Conservation (phyloP, 1,140 invertebrate species). For the Drosophila grimshawi region DNA sequence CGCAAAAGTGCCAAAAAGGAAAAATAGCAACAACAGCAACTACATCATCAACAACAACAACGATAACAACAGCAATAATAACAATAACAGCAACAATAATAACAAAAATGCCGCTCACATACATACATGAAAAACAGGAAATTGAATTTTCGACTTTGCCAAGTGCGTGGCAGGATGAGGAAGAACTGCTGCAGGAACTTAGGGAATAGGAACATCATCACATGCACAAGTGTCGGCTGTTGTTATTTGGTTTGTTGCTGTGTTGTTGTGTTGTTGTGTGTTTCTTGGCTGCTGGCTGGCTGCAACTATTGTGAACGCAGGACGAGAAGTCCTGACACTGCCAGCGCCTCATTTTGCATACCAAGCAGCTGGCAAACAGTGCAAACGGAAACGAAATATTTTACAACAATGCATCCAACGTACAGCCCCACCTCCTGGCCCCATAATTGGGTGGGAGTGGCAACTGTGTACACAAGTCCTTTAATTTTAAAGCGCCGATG, state of each 20-base stretch:
- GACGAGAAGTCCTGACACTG: slow-evolving; percentile 73
- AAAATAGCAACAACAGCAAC: slow-evolving; percentile 47
- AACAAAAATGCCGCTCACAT: slow-evolving; percentile 63
- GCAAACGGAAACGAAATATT: slow-evolving; percentile 82
- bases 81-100: slow-evolving; percentile 36
- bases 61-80: slow-evolving; percentile 7
- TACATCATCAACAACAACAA: slow-evolving; percentile 16
- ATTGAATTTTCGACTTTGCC: slow-evolving; percentile 83
- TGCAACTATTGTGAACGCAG: slow-evolving; percentile 76
- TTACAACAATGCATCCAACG: slow-evolving; percentile 73
- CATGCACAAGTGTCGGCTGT: slow-evolving; percentile 40
- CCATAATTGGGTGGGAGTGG: slow-evolving; percentile 78
- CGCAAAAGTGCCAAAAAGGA: slow-evolving; percentile 73
- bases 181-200: slow-evolving; percentile 52
- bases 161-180: slow-evolving; percentile 77
- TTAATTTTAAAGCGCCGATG: not conserved
- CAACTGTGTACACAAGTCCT: slow-evolving; percentile 7
- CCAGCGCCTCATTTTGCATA: slow-evolving; percentile 80
- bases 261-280: slow-evolving; percentile 36
- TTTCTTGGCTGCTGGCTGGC: slow-evolving; percentile 43
- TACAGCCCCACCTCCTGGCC: slow-evolving; percentile 29
- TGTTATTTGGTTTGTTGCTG: slow-evolving; percentile 34
- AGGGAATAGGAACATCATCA: slow-evolving; percentile 41
- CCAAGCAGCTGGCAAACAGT: slow-evolving; percentile 73
- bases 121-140: slow-evolving; percentile 80